Evolutionary conservation across 2,113 vertebrate species (phyloP).

Genomic region (Stercorarius parasiticus): DNA sequence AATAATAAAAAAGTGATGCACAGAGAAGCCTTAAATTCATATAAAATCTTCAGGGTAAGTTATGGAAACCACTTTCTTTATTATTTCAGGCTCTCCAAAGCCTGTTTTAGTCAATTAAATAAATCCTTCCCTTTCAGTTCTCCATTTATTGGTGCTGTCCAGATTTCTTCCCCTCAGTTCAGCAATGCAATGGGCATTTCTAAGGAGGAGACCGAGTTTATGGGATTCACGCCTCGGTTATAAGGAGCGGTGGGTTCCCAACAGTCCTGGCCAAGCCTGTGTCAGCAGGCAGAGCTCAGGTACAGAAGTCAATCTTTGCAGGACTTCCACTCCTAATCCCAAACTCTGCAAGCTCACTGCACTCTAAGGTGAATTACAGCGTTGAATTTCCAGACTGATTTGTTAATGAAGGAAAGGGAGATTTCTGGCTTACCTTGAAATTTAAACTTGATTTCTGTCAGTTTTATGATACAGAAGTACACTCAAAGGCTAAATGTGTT

Average conservation of each 20-base stretch:
- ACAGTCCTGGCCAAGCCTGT: not conserved
- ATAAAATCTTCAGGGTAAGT: not conserved
- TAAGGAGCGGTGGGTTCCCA: not conserved
- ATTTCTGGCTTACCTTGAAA: not conserved
- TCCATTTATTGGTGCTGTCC: not conserved
- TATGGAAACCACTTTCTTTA: not conserved
- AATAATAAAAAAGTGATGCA: not conserved
- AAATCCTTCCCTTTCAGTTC: not conserved
- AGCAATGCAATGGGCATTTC: not conserved
- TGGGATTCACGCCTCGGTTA: not conserved
- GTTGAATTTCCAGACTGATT: not conserved
- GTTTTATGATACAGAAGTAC: not conserved
- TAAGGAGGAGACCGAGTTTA: not conserved
- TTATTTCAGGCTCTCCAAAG: not conserved
- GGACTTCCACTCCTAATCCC: not conserved
- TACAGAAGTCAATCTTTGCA: not conserved
- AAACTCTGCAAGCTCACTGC: not conserved
- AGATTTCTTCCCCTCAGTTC: not conserved
- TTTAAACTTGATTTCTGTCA: not conserved
- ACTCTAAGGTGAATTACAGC: not conserved
- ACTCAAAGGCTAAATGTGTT: not conserved
- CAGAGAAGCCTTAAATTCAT: not conserved
- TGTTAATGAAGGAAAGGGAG: not conserved
- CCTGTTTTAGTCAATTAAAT: not conserved
- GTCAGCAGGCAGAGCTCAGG: not conserved